These are phyloP conservation scores for Acanthopleura granulata DNA, from an alignment of 2,888 invertebrate genomes.

Conservation along the genomic window DNA sequence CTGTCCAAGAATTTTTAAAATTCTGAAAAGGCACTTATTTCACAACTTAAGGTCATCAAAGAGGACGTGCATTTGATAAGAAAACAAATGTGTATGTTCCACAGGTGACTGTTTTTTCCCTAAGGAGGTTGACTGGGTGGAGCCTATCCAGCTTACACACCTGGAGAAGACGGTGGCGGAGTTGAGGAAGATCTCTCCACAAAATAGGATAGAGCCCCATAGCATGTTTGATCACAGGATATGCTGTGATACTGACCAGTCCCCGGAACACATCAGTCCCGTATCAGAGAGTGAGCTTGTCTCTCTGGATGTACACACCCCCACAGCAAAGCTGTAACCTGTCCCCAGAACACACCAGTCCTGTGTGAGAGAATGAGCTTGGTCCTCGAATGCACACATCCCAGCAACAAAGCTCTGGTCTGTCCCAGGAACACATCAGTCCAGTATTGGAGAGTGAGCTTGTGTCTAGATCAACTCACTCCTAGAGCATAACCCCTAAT, in stretches of 20 bases:
- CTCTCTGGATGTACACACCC: background rate
- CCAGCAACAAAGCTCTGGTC: too few species aligned
- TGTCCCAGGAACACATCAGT: too few species aligned
- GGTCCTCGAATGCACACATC: background rate
- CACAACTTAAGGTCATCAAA: too few species aligned
- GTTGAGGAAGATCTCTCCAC: constrained; percentile 30
- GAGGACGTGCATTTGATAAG: background rate
- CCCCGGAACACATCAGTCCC: background rate
- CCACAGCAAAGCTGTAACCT: too few species aligned
- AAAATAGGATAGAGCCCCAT: background rate
- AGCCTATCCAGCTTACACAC: constrained; percentile 36
- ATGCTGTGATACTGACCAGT: background rate
- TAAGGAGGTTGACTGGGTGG: constrained; percentile 53
- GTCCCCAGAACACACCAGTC: background rate
- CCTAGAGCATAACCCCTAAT: too few species aligned
- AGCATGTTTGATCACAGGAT: background rate
- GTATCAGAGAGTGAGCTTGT: background rate
- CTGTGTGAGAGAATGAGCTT: background rate
- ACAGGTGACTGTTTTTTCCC: constrained; percentile 67
- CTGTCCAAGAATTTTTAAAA: too few species aligned
- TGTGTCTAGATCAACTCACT: too few species aligned
- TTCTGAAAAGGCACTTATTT: too few species aligned
- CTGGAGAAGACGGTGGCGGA: constrained; percentile 47
- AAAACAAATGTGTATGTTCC: constrained; percentile 24
- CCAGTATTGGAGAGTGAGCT: too few species aligned